A percentile compares a stretch with the other conserved stretches of the same genome.
These are phyloP conservation scores for Sycophaga agraensis DNA, from an alignment of 1,140 invertebrate genomes.

Conservation along the genomic window DNA sequence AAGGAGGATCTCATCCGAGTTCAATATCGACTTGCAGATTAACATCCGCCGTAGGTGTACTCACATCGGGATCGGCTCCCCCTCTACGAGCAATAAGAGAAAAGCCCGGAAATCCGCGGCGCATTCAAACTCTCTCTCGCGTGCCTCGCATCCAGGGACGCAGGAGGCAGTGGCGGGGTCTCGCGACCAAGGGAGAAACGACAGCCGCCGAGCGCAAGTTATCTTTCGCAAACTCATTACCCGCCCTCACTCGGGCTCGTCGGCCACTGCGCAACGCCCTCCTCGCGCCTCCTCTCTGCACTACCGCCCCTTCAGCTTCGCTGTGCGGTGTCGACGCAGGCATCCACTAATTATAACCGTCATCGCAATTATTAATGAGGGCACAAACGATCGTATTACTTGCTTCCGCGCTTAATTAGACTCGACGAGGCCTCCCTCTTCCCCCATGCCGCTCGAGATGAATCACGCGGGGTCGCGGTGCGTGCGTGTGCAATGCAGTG, in stretches of 20 bases:
- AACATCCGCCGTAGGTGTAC: background rate
- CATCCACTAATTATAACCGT: constrained; percentile 43
- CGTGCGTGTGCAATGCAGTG: too few species aligned
- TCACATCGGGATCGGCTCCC: too few species aligned
- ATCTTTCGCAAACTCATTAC: background rate
- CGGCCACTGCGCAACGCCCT: background rate
- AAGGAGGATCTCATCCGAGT: background rate
- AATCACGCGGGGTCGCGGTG: too few species aligned
- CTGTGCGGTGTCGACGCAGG: constrained; percentile 19
- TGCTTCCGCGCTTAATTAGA: constrained; percentile 38
- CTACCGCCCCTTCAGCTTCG: background rate
- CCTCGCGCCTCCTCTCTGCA: background rate
- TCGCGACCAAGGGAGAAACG: background rate
- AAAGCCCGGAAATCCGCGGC: too few species aligned
- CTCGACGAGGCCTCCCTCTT: constrained; percentile 18
- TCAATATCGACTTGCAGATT: constrained; percentile 8
- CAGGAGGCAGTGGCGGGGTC: background rate
- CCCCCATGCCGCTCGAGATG: too few species aligned
- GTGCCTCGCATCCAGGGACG: too few species aligned
- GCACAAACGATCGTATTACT: constrained; percentile 40
- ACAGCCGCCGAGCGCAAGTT: background rate
- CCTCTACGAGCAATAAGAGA: too few species aligned
- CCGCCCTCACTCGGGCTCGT: background rate
- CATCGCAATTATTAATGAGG: constrained; percentile 47
- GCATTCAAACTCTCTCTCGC: too few species aligned